A percentile compares a stretch with the other conserved stretches of the same genome.
phyloP scores from a whole-genome alignment of 2,113 vertebrate species.

The Colossoma macropomum region DNA sequence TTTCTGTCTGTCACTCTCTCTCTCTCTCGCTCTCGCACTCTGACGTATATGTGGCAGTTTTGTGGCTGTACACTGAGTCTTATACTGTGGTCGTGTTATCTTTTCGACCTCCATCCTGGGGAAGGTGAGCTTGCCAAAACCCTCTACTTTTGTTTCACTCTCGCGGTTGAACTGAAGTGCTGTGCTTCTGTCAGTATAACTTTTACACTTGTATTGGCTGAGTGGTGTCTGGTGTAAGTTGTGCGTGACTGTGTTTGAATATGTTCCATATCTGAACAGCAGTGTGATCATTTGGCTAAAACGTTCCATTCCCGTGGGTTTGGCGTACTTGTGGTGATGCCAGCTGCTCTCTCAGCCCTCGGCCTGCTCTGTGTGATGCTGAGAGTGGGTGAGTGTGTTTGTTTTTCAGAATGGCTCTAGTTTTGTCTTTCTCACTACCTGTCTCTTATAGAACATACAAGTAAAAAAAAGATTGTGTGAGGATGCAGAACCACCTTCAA shows the following conservation, averaged over 20 bases:
- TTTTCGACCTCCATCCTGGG: neutral
- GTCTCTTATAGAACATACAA: neutral
- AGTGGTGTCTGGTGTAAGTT: neutral
- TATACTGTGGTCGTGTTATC: neutral
- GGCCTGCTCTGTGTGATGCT: constrained; percentile 5
- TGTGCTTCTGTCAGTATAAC: too few species aligned
- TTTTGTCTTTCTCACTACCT: neutral
- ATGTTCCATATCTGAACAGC: neutral
- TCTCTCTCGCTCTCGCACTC: neutral
- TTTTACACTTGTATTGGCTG: too few species aligned
- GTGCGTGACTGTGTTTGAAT: neutral
- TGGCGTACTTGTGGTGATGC: constrained; percentile 27
- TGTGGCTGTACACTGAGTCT: neutral
- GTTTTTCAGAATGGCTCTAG: neutral
- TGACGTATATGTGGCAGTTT: neutral
- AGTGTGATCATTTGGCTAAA: neutral
- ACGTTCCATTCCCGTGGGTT: neutral
- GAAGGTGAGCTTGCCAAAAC: neutral
- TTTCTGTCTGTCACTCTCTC: neutral
- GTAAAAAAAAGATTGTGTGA: too few species aligned
- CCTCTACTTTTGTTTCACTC: neutral
- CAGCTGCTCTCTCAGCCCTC: neutral
- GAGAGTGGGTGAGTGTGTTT: constrained; percentile 32
- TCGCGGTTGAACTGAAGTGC: neutral
- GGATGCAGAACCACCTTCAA: too few species aligned